Evolutionary conservation across 30 jellyfish, hydroid and myxozoan species (phyloP).

Genomic region (Calvadosia cruxmelitensis): DNA sequence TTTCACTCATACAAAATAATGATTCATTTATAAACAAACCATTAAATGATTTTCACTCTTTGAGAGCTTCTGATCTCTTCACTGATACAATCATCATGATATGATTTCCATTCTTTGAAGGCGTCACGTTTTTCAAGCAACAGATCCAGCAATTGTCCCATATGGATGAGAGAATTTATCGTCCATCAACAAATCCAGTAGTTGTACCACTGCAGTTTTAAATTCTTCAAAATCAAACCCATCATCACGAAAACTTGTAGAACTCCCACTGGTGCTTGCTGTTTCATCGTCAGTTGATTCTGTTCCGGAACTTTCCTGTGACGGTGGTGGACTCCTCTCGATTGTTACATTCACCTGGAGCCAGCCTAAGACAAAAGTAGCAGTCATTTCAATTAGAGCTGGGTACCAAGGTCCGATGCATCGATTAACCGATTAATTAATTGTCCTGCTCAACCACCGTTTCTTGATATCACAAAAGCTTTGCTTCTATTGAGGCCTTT

Average conservation of each 20-base stretch:
- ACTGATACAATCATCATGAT: too few species aligned
- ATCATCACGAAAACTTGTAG: slow-evolving; percentile 21
- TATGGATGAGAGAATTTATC: slow-evolving; percentile 94
- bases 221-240: slow-evolving; percentile 55
- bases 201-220: slow-evolving; percentile 69
- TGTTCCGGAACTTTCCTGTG: slow-evolving; percentile 35
- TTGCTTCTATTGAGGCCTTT: too few species aligned
- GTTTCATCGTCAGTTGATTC: slow-evolving; percentile 62
- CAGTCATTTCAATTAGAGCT: background rate
- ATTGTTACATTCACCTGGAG: slow-evolving; percentile 60
- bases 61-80: too few species aligned
- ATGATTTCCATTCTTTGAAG: too few species aligned
- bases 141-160: slow-evolving; percentile 98
- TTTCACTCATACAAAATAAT: too few species aligned
- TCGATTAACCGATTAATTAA: too few species aligned
- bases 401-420: too few species aligned
- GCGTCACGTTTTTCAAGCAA: slow-evolving; percentile 44
- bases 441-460: too few species aligned
- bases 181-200: slow-evolving; percentile 61
- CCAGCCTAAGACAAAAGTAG: slow-evolving; percentile 44
- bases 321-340: slow-evolving; percentile 21
- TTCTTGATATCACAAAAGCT: too few species aligned
- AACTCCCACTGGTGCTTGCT: slow-evolving; percentile 36
- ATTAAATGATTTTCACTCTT: slow-evolving; percentile 1
- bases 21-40: too few species aligned